phyloP scores from a whole-genome alignment of 2,888 invertebrate genomes.

The Xanthorhoe spadicearia region DNA sequence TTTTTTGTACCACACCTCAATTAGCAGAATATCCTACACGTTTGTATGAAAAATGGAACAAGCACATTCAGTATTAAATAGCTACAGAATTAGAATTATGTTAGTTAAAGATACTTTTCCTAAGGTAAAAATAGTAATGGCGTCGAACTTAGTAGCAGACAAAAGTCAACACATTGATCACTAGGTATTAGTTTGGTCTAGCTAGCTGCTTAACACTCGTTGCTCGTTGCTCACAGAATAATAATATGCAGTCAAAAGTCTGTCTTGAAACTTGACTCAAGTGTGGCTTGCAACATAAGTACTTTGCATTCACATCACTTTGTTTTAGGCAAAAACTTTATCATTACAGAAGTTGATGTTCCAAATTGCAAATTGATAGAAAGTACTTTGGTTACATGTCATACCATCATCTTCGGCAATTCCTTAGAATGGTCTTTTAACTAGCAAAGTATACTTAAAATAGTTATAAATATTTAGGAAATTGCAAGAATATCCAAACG shows the following conservation, averaged over 20 bases:
- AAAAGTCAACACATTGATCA: conserved; percentile 39
- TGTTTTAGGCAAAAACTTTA: not conserved
- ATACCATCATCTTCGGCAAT: conserved; percentile 43
- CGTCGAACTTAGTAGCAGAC: conserved; percentile 45
- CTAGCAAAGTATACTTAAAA: conserved; percentile 64
- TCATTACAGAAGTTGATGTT: not conserved
- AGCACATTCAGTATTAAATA: conserved; percentile 74
- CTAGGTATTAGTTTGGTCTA: conserved; percentile 41
- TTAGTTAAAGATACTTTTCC: conserved; percentile 63
- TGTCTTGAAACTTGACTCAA: conserved; percentile 13
- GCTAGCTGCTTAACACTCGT: conserved; percentile 50
- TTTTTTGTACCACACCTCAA: conserved; percentile 59
- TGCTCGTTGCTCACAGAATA: conserved; percentile 49
- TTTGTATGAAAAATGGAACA: conserved; percentile 73
- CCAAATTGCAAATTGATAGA: not conserved
- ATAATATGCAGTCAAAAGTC: conserved; percentile 30
- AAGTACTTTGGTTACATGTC: conserved; percentile 39
- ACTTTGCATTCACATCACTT: not conserved
- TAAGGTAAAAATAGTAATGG: conserved; percentile 61
- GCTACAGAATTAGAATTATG: conserved; percentile 72
- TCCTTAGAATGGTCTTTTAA: conserved; percentile 50
- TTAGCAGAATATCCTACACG: conserved; percentile 57
- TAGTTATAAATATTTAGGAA: conserved; percentile 63
- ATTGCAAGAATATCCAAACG: conserved; percentile 74
- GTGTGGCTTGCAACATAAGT: conserved; percentile 24